These are phyloP conservation scores for Agrochola litura DNA, from an alignment of 2,888 invertebrate genomes.

Conservation along the genomic window DNA sequence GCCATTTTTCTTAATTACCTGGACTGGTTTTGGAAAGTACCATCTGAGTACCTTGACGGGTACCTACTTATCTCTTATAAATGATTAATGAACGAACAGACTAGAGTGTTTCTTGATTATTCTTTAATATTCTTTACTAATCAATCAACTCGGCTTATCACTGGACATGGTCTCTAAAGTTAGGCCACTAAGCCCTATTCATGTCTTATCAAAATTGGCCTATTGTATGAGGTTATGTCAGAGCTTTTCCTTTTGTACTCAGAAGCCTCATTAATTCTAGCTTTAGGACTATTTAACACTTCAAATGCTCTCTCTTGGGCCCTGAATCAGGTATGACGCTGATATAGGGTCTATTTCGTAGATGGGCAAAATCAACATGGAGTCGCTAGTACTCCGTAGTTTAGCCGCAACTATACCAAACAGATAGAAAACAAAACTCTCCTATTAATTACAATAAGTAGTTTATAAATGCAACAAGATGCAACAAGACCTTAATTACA, in stretches of 20 bases:
- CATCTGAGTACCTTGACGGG: conserved; percentile 3
- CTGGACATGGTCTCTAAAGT: neutral
- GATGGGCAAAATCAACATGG: neutral
- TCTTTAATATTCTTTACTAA: conserved; percentile 6
- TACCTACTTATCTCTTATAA: neutral
- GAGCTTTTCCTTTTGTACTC: neutral
- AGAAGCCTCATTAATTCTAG: neutral
- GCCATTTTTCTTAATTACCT: conserved; percentile 46
- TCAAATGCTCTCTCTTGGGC: neutral
- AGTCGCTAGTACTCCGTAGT: neutral
- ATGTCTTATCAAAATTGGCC: neutral
- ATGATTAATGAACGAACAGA: conserved; percentile 18
- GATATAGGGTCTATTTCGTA: neutral
- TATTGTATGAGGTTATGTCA: neutral
- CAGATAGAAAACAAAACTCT: too few species aligned
- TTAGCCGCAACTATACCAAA: neutral
- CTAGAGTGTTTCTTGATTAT: conserved; percentile 15
- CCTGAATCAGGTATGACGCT: neutral
- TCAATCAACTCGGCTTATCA: neutral
- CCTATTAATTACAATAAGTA: neutral
- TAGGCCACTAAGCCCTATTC: neutral
- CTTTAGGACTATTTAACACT: neutral
- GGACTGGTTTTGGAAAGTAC: conserved; percentile 29
- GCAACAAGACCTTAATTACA: neutral
- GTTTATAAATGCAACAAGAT: neutral